Evolutionary conservation across 1,140 invertebrate species (phyloP).

Genomic region (Drosophila prosaltans): DNA sequence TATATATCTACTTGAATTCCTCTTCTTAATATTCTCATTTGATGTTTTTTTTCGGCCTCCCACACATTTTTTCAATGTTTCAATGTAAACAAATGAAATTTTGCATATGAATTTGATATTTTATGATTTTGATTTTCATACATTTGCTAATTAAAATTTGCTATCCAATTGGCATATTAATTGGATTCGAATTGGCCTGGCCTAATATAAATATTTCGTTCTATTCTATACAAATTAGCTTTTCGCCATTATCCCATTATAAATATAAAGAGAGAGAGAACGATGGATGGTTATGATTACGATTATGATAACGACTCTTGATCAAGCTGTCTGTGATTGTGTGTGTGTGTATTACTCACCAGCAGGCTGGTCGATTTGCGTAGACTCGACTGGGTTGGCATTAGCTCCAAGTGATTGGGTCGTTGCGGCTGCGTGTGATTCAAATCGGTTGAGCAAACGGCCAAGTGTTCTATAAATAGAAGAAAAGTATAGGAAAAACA

Average conservation of each 20-base stretch:
- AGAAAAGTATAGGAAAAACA: not conserved
- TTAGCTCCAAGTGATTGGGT: constrained; percentile 85
- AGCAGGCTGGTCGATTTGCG: constrained; percentile 87
- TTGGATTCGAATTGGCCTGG: constrained; percentile 57
- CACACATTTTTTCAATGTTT: constrained; percentile 15
- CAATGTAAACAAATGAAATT: constrained; percentile 48
- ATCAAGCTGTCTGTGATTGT: not conserved
- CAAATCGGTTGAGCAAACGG: constrained; percentile 69
- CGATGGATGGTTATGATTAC: constrained; percentile 36
- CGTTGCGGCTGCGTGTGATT: constrained; percentile 83
- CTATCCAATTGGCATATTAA: constrained; percentile 30
- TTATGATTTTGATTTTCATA: constrained; percentile 56
- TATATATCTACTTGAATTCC: constrained; percentile 11
- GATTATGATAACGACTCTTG: not conserved
- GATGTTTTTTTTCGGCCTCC: constrained; percentile 31
- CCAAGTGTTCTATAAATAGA: constrained; percentile 76
- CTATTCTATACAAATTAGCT: constrained; percentile 32
- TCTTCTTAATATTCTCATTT: constrained; percentile 4
- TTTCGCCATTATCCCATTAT: constrained; percentile 31
- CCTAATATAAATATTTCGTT: constrained; percentile 44
- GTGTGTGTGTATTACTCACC: constrained; percentile 60
- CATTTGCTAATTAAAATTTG: constrained; percentile 42
- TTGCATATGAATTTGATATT: constrained; percentile 54
- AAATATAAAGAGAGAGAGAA: not conserved
- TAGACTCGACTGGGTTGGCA: constrained; percentile 85